Base-by-base conservation (phyloP, 2,113 vertebrate genomes). In the Labrus mixtus region DNA sequence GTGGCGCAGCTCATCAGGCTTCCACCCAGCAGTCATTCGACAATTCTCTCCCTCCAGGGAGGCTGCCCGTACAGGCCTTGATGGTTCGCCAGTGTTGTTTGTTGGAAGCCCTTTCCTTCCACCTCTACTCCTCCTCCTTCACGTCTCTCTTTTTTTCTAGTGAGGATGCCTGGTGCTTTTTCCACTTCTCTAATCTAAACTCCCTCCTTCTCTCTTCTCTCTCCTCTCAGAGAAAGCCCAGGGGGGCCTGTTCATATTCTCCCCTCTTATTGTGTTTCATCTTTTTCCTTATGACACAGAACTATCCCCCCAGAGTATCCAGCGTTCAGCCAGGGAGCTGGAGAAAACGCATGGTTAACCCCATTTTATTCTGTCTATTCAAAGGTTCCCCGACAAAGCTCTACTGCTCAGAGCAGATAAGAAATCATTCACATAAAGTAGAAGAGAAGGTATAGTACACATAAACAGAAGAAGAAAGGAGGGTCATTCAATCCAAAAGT, bases 301-400 rank as follows among this genome's bases (percentile, higher is more conserved):
- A 89, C 83, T 84, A 74, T 87, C 81, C 86, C 90, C 87, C 83
- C 39, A 77, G 91, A 90, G 90, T 79, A 82, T 84, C 73, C 79
- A 86, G 88, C 80, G 80, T 87, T 84, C 88, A 87, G 87, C 73
- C 69, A 59, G 82, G 85, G 82, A 91, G 78, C 78, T 20, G 83
- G 71, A 73, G 86, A 89, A 85, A 87, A 90, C 79, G 89, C 90
- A 93, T 93, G 90, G 92, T 92, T 93, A 93, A 93, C 93, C 91
- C 91, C 86, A 82, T 91, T 91, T 91, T 92, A 87, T 87, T 90
- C 86, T 72, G 78, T 90, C 91, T 90, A 90, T 92, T 93, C 90
- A 91, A 81, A 85, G 73, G 85, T 84, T 91, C 78, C 78, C 76
- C 37, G 57, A 86, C 79, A 87, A 89, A 87, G 85, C 86, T 78